phyloP scores from a whole-genome alignment of 2,888 invertebrate genomes.

The Drosophila nigricruria region DNA sequence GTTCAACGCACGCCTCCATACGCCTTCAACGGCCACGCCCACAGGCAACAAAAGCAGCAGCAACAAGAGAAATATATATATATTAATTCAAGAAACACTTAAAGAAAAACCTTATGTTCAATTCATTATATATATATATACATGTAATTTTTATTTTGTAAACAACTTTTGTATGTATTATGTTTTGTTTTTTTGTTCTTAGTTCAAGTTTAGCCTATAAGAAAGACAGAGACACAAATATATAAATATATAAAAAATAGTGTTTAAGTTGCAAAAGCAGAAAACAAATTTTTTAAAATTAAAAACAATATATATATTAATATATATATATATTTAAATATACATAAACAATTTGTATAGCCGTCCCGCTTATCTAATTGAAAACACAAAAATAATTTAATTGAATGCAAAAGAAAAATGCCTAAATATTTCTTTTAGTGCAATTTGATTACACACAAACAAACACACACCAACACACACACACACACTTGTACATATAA shows the following conservation, averaged over 20 bases:
- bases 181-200: slow-evolving; percentile 55
- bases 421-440: slow-evolving; percentile 35
- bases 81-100: background rate
- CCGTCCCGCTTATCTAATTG: slow-evolving; percentile 39
- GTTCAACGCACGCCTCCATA: slow-evolving; percentile 34
- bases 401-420: slow-evolving; percentile 18
- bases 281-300: slow-evolving; percentile 28
- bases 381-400: slow-evolving; percentile 37
- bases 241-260: slow-evolving; percentile 32
- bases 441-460: slow-evolving; percentile 54
- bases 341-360: slow-evolving; percentile 42
- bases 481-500: slow-evolving; percentile 62
- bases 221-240: slow-evolving; percentile 11
- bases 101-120: slow-evolving; percentile 30
- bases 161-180: slow-evolving; percentile 25
- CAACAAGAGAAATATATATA: slow-evolving; percentile 7
- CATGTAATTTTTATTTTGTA: slow-evolving; percentile 19
- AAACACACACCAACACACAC: slow-evolving; percentile 17
- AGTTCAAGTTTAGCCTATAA: slow-evolving; percentile 39
- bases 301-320: slow-evolving; percentile 18
- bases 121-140: slow-evolving; percentile 16
- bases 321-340: slow-evolving; percentile 14
- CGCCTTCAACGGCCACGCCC: slow-evolving; percentile 9
- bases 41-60: background rate
- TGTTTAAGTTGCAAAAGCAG: slow-evolving; percentile 48